A percentile compares a stretch with the other conserved stretches of the same genome.
Conservation (phyloP, 2,888 invertebrate species). For the Cephus sareptanus region DNA sequence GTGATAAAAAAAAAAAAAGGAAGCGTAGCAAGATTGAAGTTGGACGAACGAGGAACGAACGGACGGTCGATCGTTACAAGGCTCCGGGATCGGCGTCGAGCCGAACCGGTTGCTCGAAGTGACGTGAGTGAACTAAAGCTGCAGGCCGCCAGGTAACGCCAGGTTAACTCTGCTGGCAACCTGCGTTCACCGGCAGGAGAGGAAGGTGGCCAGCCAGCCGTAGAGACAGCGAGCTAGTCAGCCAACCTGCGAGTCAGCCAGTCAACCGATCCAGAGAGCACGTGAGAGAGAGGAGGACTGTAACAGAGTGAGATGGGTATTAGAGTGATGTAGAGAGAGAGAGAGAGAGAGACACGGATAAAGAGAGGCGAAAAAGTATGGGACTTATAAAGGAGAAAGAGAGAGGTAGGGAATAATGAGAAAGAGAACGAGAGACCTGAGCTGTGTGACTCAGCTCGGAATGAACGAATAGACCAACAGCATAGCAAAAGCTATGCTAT, state of each 20-base stretch:
- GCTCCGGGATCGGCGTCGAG: constrained; percentile 32
- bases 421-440: constrained; percentile 13
- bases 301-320: constrained; percentile 12
- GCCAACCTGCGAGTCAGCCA: constrained; percentile 39
- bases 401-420: not conserved
- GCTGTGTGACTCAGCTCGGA: constrained; percentile 53
- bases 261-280: constrained; percentile 33
- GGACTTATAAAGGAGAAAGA: constrained; percentile 19
- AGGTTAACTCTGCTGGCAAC: constrained; percentile 60
- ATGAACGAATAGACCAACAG: constrained; percentile 52
- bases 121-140: constrained; percentile 65
- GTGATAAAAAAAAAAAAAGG: not conserved
- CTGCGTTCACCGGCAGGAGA: constrained; percentile 38
- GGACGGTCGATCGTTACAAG: constrained; percentile 11
- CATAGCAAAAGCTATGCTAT: constrained; percentile 42
- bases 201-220: constrained; percentile 48
- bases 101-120: constrained; percentile 65
- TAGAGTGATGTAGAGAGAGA: constrained; percentile 14
- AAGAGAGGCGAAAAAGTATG: constrained; percentile 11
- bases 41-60: constrained; percentile 18
- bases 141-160: constrained; percentile 62
- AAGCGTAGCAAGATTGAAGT: not conserved
- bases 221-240: constrained; percentile 44
- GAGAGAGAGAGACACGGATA: constrained; percentile 21
- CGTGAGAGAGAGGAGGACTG: constrained; percentile 10